Evolutionary conservation across 2,797 vertebrate genomes (phyloP), one percentile per base, ranked within the genome.

Genomic region (Notamacropus eugenii): DNA sequence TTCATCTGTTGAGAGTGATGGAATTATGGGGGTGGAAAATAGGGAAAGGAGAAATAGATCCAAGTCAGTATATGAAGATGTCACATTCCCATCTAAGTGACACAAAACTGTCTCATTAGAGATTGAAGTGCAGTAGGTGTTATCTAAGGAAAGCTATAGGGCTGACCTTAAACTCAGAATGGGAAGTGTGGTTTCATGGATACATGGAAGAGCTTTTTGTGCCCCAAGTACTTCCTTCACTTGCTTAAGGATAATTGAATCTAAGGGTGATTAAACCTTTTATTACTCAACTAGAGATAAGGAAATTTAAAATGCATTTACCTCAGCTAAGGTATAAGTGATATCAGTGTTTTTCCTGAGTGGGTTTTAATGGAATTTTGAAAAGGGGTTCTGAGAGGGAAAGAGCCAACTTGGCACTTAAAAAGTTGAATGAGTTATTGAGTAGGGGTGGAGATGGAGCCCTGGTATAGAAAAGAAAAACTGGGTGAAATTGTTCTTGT

Each of bases 21-120:
- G 28, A 34, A 96, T 95, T 93, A 91, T 96, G 90, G 28, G 93
- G n/a, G 87, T 29, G 94, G 54, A 6, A 28, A 96, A 93, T 4
- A 92, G 93, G 19, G 22, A n/a, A 95, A 94, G 93, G 5, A 91
- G 92, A 91, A 92, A 46, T 57, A 59, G n/a, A 5, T 90, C 40
- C 67, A 91, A 94, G 5, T 93, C 94, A 94, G 55, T 34, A 96
- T 95, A 87, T n/a, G 31, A 95, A 95, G 34, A 52, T 90, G 91
- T 1, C 82, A 94, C 5, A 55, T 2, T 74, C 54, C 56, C 87
- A 50, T 59, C 94, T 62, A 82, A 62, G 54, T 59, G 90, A 95
- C 34, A 97, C 24, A 94, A 46, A 55, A 92, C 87, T 93, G 93
- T 93, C 82, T 95, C 96, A 58, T 92, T 58, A 87, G 46, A 96